Base-by-base conservation (phyloP, 2,113 vertebrate species). In the Rhinolophus ferrumequinum region DNA sequence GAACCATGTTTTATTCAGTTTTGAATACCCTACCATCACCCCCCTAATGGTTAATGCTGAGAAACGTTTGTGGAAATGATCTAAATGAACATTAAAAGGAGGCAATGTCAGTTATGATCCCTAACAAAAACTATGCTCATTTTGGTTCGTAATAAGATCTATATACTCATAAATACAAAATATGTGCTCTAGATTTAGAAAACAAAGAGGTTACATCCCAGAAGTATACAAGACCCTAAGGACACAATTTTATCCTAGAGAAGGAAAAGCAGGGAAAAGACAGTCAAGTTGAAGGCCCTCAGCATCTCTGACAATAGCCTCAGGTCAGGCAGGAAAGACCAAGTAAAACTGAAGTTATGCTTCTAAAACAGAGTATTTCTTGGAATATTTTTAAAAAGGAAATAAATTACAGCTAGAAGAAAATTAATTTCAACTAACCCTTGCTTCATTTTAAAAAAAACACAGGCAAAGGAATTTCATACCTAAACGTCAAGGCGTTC, bases 401-500 rank as follows among this genome's bases (percentile, higher is more conserved):
- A 69, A 60, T 35, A 85, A 54, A 77, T 80, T 70, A 83, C 24
- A 95, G 73, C 13, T 69, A 82, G 62, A 82, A 82, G 72, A 89
- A 83, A 96, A 89, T 1, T 52, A 88, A 76, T 41, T 92, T 87
- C 47, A 79, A 80, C 18, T 54, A 92, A 70, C 6, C 26, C 24
- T 83, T 80, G 56, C 66, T 91, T 73, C 28, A 91, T 66, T 94
- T 89, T 90, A 79, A 89, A 93, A 38, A 92, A 95, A 95, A 67
- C 73, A 91, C 19, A 93, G 3, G 16, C 15, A 95, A 95, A 96
- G 75, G 1, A 35, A 81, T 30, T 52, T 90, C 98, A 69, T 98
- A 99, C 99, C 99, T 99, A 99, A 99, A 99, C 1, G 99, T 99
- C 97, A 99, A 98, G 52, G 99, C 99, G 6, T 99, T 99, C 98